Percentiles rank a stretch among this genome's conserved stretches.
Conservation (phyloP, 2,888 invertebrate genomes). For the Neoascia interrupta region DNA sequence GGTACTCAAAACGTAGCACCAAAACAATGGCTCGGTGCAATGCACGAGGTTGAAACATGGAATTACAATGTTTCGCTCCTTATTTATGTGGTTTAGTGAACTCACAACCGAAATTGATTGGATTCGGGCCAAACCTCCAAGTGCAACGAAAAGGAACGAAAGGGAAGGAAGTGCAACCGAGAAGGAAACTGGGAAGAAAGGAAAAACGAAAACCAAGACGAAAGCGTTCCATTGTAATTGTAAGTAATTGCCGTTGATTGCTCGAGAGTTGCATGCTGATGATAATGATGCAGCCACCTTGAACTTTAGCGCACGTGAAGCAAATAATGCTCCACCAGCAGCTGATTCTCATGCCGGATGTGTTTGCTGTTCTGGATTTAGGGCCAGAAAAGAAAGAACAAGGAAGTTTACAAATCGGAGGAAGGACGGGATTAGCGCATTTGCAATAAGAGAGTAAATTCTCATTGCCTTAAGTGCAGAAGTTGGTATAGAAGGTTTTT, state of each 20-base stretch:
- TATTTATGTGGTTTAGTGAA: slow-evolving; percentile 61
- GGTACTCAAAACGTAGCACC: slow-evolving; percentile 28
- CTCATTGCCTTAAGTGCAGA: not conserved
- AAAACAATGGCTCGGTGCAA: slow-evolving; percentile 41
- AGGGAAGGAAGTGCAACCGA: not conserved
- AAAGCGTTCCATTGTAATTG: slow-evolving; percentile 56
- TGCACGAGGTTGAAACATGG: slow-evolving; percentile 58
- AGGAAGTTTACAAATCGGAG: slow-evolving; percentile 23
- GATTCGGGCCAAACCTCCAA: slow-evolving; percentile 45
- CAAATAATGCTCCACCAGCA: slow-evolving; percentile 5
- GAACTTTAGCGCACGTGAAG: slow-evolving; percentile 52
- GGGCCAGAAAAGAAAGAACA: slow-evolving; percentile 1
- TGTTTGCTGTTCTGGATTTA: slow-evolving; percentile 26
- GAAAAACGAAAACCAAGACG: slow-evolving; percentile 44
- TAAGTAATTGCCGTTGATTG: slow-evolving; percentile 61
- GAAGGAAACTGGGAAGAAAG: slow-evolving; percentile 6
- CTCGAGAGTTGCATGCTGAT: slow-evolving; percentile 61
- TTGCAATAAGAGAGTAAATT: not conserved
- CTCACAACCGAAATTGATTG: slow-evolving; percentile 61
- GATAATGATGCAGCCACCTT: slow-evolving; percentile 65
- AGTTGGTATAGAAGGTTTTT: too few relatives aligned
- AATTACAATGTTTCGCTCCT: slow-evolving; percentile 61
- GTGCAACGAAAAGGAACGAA: not conserved
- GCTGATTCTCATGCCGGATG: slow-evolving; percentile 24
- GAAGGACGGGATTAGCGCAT: slow-evolving; percentile 30